Evolutionary conservation across 2,113 vertebrate species (phyloP).

Genomic region (Alectura lathami): DNA sequence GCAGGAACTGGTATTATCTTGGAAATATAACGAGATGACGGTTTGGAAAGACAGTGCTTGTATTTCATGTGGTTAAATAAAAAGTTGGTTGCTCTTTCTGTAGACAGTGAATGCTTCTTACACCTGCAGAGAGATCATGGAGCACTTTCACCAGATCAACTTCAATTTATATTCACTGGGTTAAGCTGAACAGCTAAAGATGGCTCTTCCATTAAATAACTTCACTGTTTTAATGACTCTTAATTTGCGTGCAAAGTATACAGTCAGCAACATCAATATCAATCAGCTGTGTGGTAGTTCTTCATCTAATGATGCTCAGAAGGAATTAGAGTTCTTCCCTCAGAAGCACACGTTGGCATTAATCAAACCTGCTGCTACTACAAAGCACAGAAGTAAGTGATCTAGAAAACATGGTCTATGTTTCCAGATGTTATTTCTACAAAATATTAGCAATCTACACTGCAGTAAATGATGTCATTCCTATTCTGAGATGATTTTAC

Average conservation of each 20-base stretch:
- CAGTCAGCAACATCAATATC: not conserved
- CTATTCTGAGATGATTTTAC: not conserved
- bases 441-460: not conserved
- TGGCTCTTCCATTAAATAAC: not conserved
- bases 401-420: not conserved
- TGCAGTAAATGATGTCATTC: not conserved
- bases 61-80: not conserved
- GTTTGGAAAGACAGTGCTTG: not conserved
- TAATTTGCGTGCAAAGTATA: constrained; percentile 68
- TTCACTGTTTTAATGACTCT: not conserved
- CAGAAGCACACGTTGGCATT: constrained; percentile 72
- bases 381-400: constrained; percentile 59
- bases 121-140: not conserved
- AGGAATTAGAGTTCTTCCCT: constrained; percentile 73
- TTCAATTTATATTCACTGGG: not conserved
- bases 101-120: not conserved
- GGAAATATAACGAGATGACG: not conserved
- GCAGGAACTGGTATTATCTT: not conserved
- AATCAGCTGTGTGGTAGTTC: constrained; percentile 75
- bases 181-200: not conserved
- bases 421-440: not conserved
- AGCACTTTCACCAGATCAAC: not conserved
- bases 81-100: not conserved
- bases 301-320: constrained; percentile 18
- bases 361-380: constrained; percentile 70